phyloP scores from a whole-genome alignment of 2,797 vertebrate genomes.

The Oceanodroma leucorhoa region DNA sequence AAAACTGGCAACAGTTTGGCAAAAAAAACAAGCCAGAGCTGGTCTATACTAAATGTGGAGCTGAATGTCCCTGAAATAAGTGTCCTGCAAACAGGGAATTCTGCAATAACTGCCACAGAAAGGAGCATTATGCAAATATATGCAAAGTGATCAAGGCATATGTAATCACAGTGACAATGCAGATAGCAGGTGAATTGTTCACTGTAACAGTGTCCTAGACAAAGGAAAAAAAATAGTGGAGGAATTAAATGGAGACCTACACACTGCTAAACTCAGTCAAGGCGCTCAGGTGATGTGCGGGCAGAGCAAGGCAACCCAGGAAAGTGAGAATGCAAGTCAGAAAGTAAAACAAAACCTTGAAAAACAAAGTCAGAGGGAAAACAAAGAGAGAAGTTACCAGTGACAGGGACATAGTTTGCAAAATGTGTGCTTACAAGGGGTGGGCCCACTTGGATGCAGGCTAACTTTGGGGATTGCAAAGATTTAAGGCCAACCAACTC shows the following conservation, averaged over 20 bases:
- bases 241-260: not conserved
- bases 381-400: not conserved
- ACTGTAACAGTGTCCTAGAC: not conserved
- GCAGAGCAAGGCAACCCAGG: not conserved
- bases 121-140: not conserved
- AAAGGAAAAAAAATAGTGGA: not conserved
- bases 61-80: not conserved
- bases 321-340: not conserved
- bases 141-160: not conserved
- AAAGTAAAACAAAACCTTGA: not conserved
- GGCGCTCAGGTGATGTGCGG: not conserved
- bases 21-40: not conserved
- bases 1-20: not conserved
- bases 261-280: not conserved
- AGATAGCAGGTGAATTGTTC: not conserved
- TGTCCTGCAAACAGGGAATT: not conserved
- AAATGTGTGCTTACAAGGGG: rapidly evolving
- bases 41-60: not conserved
- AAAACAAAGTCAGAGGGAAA: not conserved
- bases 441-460: not conserved
- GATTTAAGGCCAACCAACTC: not conserved
- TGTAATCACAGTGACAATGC: not conserved
- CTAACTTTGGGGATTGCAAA: not conserved
- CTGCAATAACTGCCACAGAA: not conserved
- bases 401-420: not conserved